Evolutionary conservation across 2,113 vertebrate genomes (phyloP).

Genomic region (Sapajus apella): DNA sequence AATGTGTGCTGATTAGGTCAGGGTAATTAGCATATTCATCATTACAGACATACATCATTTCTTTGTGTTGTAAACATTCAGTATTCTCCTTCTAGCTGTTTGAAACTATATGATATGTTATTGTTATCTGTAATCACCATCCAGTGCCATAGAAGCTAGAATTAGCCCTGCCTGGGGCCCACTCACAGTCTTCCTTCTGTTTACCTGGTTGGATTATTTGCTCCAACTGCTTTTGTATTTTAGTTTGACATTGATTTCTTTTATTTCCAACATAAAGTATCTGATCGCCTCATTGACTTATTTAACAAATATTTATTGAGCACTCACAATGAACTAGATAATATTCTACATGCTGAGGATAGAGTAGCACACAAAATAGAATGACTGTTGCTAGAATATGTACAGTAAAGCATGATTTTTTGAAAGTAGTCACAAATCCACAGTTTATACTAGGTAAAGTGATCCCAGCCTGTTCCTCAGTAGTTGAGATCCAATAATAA

Average conservation of each 20-base stretch:
- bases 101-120: background rate
- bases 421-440: background rate
- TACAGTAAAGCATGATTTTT: background rate
- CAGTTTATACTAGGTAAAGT: background rate
- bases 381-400: background rate
- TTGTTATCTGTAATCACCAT: background rate
- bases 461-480: background rate
- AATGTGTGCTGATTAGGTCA: background rate
- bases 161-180: background rate
- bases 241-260: conserved; percentile 13
- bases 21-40: background rate
- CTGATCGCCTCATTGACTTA: background rate
- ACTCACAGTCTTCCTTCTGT: background rate
- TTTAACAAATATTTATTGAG: background rate
- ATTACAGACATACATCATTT: background rate
- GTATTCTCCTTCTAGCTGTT: background rate
- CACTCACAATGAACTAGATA: background rate
- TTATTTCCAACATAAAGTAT: conserved; percentile 13
- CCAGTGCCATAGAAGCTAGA: background rate
- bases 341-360: background rate
- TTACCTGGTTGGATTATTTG: background rate
- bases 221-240: background rate
- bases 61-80: background rate
- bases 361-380: background rate
- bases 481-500: background rate